Base-by-base conservation (phyloP, 2,888 invertebrate species). In the Coenonympha glycerion region DNA sequence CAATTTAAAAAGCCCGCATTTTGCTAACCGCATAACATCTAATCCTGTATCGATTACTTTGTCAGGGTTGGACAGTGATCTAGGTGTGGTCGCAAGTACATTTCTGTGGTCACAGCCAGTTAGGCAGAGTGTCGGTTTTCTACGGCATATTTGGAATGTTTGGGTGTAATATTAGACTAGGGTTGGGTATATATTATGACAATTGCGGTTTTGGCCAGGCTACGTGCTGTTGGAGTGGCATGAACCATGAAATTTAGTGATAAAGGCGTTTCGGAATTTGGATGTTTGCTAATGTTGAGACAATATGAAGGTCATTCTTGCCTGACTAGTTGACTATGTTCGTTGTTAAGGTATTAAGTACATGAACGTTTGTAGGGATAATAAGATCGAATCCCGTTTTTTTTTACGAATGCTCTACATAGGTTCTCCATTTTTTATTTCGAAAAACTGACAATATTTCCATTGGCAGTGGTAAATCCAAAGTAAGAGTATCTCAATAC, bases 71-170 rank as follows among this genome's bases (percentile, higher is more conserved):
- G 21, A 19, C 33, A n/a, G 30, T 58, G 34, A 36, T 41, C 57
- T 58, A 58, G 61, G 62, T 66, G 68, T 59, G 71, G 68, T 69
- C 59, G 61, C 68, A 61, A 64, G 68, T 71, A 66, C 67, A 68
- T 68, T 60, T 56, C 61, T 76, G 81, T 59, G 81, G 81, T 77
- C 45, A 47, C 62, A 69, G 73, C 79, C 73, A 72, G 81, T 78
- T 76, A 71, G 67, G 64, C 58, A 50, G 57, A 56, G 73, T 69
- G 67, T 77, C 62, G 51, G 55, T 70, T 78, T 70, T 24, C 67
- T 64, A 69, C 76, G 60, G 66, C 81, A 79, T 81, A 73, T 79
- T 79, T 79, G 68, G 76, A 70, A 79, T 81, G 63, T 65, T 71
- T 73, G 49, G 73, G 73, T 69, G 63, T 72, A 60, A 61, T 55